Evolutionary conservation across 2,797 vertebrate genomes (phyloP).

Genomic region (Lophotriccus pileatus): DNA sequence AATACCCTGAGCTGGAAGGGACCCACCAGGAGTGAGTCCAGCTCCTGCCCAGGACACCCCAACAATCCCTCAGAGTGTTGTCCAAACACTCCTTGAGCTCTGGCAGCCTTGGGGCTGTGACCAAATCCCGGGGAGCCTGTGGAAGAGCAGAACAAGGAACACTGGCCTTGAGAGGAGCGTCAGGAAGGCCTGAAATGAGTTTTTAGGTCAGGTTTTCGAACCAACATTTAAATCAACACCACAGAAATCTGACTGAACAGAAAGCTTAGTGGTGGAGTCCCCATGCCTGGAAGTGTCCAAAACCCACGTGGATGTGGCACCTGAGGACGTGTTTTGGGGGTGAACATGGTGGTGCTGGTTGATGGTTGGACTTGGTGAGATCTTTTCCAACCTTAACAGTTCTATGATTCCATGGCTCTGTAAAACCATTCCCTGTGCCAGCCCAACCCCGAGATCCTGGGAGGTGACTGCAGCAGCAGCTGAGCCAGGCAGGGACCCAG

Average conservation of each 20-base stretch:
- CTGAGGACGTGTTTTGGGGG: accelerated
- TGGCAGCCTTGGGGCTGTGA: accelerated
- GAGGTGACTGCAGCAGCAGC: not conserved
- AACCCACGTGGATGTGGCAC: accelerated
- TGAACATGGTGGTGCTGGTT: accelerated
- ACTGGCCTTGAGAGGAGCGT: not conserved
- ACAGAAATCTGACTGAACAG: not conserved
- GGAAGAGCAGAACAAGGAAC: not conserved
- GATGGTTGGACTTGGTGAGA: not conserved
- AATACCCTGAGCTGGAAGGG: not conserved
- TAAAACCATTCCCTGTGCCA: not conserved
- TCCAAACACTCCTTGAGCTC: not conserved
- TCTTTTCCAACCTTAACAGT: not conserved
- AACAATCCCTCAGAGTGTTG: not conserved
- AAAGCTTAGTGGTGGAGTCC: not conserved
- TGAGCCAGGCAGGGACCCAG: not conserved
- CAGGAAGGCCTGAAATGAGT: not conserved
- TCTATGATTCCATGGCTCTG: accelerated
- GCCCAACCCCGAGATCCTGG: accelerated
- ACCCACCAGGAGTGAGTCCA: not conserved
- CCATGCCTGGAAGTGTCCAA: not conserved
- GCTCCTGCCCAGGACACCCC: not conserved
- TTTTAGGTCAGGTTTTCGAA: not conserved
- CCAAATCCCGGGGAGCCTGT: not conserved
- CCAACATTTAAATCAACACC: not conserved